A percentile compares a stretch with the other conserved stretches of the same genome.
Evolutionary conservation across 2,113 vertebrate species (phyloP).

Genomic region (Scytalopus superciliaris): DNA sequence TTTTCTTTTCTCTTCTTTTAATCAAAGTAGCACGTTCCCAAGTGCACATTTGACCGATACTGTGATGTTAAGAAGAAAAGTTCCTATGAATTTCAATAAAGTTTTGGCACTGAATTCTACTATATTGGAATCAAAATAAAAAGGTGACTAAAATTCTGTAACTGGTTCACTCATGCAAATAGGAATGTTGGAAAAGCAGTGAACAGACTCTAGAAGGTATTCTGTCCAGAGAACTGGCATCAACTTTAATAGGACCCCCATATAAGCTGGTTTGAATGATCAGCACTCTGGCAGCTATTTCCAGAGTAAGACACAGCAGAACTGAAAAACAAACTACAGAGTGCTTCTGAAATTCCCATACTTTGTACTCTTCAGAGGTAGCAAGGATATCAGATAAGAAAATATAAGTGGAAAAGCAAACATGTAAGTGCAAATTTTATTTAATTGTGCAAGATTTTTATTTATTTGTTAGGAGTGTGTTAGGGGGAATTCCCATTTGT

Average conservation of each 20-base stretch:
- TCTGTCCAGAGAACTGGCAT: background rate
- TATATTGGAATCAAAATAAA: background rate
- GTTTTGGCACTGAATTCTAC: background rate
- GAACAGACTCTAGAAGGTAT: background rate
- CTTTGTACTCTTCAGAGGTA: background rate
- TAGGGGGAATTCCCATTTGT: accelerated
- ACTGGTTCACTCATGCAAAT: background rate
- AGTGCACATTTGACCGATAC: background rate
- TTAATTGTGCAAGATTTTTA: background rate
- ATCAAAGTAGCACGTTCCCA: background rate
- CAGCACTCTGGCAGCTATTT: background rate
- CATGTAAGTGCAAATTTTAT: background rate
- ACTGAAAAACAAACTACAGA: background rate
- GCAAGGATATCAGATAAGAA: background rate
- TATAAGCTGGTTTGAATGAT: background rate
- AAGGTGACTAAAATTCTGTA: background rate
- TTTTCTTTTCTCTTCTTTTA: background rate
- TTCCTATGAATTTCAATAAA: background rate
- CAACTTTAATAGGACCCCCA: background rate
- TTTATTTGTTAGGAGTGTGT: background rate
- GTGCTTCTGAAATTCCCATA: background rate
- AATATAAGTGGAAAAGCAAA: background rate
- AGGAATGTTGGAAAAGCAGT: background rate
- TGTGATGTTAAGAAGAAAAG: background rate
- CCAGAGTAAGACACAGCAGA: background rate